Evolutionary conservation across 1,140 invertebrate genomes (phyloP).

Genomic region (Caenorhabditis brenneri): DNA sequence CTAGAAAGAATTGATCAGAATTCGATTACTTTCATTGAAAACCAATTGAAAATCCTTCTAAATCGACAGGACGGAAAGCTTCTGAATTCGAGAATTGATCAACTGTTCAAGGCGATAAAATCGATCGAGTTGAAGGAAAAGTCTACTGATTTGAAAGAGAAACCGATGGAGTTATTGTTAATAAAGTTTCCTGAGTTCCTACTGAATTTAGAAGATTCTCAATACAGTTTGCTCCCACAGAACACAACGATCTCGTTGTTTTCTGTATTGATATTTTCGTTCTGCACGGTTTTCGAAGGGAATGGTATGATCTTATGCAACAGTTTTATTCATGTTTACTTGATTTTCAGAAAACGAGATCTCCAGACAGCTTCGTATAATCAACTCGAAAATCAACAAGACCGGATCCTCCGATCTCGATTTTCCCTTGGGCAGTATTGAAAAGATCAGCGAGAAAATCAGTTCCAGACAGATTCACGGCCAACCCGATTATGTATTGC

Average conservation of each 20-base stretch:
- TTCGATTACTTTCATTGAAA: conserved; percentile 11
- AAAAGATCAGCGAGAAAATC: background rate
- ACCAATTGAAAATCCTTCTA: background rate
- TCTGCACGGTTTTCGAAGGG: background rate
- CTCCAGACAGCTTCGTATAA: background rate
- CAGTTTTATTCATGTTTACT: background rate
- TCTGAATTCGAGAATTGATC: background rate
- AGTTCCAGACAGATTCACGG: background rate
- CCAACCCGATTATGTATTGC: background rate
- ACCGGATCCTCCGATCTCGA: background rate
- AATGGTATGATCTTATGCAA: conserved; percentile 8
- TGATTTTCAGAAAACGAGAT: background rate
- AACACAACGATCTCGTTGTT: background rate
- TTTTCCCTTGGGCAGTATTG: background rate
- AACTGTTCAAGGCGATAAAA: background rate
- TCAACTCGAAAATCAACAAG: background rate
- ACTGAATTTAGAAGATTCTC: background rate
- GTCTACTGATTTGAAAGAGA: background rate
- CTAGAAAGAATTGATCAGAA: background rate
- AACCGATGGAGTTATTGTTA: background rate
- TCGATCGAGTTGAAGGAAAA: background rate
- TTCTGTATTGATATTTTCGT: background rate
- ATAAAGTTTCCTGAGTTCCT: background rate
- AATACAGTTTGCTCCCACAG: background rate
- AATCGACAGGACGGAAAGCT: background rate